Evolutionary conservation across 2,113 vertebrate genomes (phyloP).

Genomic region (Bothrops jararaca): DNA sequence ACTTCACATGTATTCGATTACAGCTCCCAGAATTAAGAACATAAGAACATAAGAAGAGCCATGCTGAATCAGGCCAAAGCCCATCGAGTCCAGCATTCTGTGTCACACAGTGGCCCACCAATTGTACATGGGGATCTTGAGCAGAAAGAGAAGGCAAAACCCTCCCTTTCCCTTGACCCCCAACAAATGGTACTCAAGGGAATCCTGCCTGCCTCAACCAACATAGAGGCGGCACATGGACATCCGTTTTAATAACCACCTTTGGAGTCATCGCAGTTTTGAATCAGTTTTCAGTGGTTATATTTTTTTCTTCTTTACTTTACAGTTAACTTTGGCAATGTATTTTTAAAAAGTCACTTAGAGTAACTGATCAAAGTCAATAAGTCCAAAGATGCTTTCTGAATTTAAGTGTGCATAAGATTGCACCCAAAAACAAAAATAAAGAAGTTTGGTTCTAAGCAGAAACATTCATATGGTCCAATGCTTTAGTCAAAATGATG

Average conservation of each 20-base stretch:
- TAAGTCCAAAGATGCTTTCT: background rate
- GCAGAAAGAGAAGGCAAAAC: too few species aligned
- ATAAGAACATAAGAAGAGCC: too few species aligned
- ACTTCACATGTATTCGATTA: background rate
- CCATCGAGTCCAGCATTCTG: too few species aligned
- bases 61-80: too few species aligned
- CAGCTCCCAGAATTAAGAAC: background rate
- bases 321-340: background rate
- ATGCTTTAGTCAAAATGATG: background rate
- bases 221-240: too few species aligned
- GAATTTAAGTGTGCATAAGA: background rate
- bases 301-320: background rate
- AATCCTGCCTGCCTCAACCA: too few species aligned
- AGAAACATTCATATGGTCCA: background rate
- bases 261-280: background rate
- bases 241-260: too few species aligned
- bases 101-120: too few species aligned
- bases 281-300: background rate
- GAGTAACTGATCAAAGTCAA: background rate
- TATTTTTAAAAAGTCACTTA: background rate
- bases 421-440: background rate
- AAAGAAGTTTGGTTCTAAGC: background rate
- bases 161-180: too few species aligned
- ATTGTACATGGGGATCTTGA: too few species aligned
- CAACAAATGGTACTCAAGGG: too few species aligned